Percentiles rank a stretch among this genome's conserved stretches.
Evolutionary conservation across 2,888 invertebrate species (phyloP).

Genomic region (Protodeltote pygarga): DNA sequence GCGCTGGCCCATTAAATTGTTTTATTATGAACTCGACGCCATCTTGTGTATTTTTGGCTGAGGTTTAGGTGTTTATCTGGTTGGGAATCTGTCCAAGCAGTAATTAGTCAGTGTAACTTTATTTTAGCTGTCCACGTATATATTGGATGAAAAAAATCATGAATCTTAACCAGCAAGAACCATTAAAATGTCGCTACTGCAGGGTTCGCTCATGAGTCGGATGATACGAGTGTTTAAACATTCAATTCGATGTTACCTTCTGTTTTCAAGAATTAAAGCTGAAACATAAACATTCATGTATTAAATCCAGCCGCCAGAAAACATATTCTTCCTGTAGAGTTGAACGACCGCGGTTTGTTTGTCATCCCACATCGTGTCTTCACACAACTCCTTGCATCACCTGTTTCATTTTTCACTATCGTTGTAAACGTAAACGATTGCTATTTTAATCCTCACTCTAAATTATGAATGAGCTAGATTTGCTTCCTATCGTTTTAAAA

Average conservation of each 20-base stretch:
- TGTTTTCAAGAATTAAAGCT: slow-evolving; percentile 34
- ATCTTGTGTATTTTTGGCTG: slow-evolving; percentile 86
- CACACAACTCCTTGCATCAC: slow-evolving; percentile 66
- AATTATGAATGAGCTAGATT: slow-evolving; percentile 75
- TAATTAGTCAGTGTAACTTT: slow-evolving; percentile 82
- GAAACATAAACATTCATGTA: slow-evolving; percentile 49
- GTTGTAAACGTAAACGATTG: slow-evolving; percentile 62
- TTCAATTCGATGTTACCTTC: slow-evolving; percentile 20
- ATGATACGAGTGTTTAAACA: slow-evolving; percentile 22
- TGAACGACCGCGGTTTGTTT: slow-evolving; percentile 71
- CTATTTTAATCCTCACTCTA: slow-evolving; percentile 71
- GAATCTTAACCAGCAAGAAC: slow-evolving; percentile 26
- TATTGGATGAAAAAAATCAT: slow-evolving; percentile 55
- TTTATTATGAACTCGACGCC: slow-evolving; percentile 87
- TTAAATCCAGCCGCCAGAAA: slow-evolving; percentile 50
- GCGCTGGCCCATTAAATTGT: slow-evolving; percentile 87
- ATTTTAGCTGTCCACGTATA: slow-evolving; percentile 68
- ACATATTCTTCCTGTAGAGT: slow-evolving; percentile 62
- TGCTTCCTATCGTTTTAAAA: slow-evolving; percentile 54
- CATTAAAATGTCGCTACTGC: slow-evolving; percentile 23
- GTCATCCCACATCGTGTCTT: slow-evolving; percentile 72
- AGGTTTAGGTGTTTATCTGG: slow-evolving; percentile 85
- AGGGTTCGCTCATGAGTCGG: slow-evolving; percentile 15
- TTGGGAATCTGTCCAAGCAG: slow-evolving; percentile 85
- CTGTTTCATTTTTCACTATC: slow-evolving; percentile 80